Evolutionary conservation across 2,797 vertebrate genomes (phyloP).

Genomic region (Botia almorhae): DNA sequence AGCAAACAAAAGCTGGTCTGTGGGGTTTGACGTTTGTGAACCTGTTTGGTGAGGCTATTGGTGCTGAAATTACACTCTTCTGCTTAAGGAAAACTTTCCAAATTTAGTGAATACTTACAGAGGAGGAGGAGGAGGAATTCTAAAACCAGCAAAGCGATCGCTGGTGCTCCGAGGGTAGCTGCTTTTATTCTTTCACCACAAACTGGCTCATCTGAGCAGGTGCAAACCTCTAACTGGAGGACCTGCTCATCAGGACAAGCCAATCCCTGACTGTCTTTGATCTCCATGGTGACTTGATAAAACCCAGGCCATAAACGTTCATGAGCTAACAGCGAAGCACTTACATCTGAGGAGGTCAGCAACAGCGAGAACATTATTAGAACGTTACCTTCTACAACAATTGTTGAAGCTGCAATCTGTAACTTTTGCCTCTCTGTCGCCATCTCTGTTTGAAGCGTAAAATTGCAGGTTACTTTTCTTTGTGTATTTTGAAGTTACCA

Average conservation of each 20-base stretch:
- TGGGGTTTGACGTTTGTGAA: no score
- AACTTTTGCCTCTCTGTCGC: no score
- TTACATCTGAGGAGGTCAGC: constrained; percentile 41
- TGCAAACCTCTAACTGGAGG: constrained; percentile 59
- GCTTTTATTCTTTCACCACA: constrained; percentile 38
- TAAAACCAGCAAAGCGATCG: constrained; percentile 39
- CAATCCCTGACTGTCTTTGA: constrained; percentile 64
- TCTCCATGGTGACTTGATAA: constrained; percentile 56
- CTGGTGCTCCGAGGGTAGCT: constrained; percentile 42
- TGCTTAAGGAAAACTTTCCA: neutral
- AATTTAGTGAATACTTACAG: constrained; percentile 54
- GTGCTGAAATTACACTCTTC: no score
- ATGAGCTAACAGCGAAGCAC: constrained; percentile 42
- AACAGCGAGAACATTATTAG: neutral
- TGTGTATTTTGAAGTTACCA: constrained; percentile 68
- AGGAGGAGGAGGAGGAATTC: constrained; percentile 60
- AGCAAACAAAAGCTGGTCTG: neutral
- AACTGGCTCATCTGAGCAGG: constrained; percentile 47
- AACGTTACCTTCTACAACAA: no score
- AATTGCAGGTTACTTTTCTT: no score
- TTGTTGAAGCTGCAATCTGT: no score
- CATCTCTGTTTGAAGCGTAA: no score
- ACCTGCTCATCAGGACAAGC: constrained; percentile 61
- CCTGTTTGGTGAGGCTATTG: no score
- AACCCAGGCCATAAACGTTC: constrained; percentile 57